A percentile compares a stretch with the other conserved stretches of the same genome.
These are phyloP conservation scores for Semicossyphus pulcher DNA, from an alignment of 2,113 vertebrate genomes.

Conservation along the genomic window DNA sequence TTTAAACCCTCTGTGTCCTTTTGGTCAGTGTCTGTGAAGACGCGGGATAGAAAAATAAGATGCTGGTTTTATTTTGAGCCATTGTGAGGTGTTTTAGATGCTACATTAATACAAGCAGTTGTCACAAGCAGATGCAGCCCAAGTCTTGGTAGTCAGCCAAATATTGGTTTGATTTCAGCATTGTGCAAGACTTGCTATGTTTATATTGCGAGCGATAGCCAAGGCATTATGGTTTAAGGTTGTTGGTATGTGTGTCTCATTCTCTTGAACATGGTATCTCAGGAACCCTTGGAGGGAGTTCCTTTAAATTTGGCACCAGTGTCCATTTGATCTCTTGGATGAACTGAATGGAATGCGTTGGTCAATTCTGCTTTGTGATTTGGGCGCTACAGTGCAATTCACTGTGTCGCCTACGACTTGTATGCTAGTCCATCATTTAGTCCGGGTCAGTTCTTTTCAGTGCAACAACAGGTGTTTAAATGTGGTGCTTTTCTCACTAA, in stretches of 20 bases:
- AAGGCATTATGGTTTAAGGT: background rate
- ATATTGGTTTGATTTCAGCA: background rate
- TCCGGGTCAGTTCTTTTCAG: too few relatives aligned
- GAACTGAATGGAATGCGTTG: too few relatives aligned
- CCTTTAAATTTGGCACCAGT: background rate
- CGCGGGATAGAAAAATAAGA: background rate
- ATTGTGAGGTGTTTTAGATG: background rate
- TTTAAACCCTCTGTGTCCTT: background rate
- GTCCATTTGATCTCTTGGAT: background rate
- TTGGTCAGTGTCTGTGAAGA: background rate
- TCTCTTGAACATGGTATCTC: too few relatives aligned
- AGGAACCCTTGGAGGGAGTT: too few relatives aligned
- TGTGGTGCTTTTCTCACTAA: too few relatives aligned
- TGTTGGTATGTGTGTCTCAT: too few relatives aligned
- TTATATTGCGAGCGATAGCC: background rate
- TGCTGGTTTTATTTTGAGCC: background rate
- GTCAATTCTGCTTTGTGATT: background rate
- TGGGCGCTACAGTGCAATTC: too few relatives aligned
- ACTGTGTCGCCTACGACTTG: background rate
- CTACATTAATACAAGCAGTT: background rate
- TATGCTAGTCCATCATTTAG: background rate
- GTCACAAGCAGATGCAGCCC: background rate
- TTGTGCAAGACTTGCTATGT: background rate
- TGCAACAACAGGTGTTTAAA: too few relatives aligned
- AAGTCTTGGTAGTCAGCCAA: background rate